Base-by-base conservation (phyloP, 1,140 invertebrate species). In the Dryas iulia region DNA sequence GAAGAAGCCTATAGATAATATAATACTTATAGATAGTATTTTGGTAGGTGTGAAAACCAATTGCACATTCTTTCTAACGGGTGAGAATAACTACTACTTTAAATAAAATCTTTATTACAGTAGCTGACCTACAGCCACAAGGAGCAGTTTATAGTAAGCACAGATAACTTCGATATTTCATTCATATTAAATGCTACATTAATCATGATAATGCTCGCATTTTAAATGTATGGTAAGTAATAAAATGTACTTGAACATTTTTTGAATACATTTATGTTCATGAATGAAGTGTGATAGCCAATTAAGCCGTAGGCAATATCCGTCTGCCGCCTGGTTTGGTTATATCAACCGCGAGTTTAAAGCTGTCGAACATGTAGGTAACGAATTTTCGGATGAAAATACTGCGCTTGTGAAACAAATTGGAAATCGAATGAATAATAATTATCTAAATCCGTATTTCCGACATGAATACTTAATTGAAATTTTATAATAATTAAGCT, bases 261-360 rank as follows among this genome's bases (percentile, higher is more conserved):
- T 39, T 11, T 39, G 33, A 39, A 39, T 14, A 39, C 11, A 12
- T 14, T 39, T 25, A 56, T 26, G 21, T 60, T 33, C 31, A 39
- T 26, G 24, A 60, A 47, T 24, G 59, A 28, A 25, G 18, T 60
- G 33, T 26, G 35, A 47, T 31, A 59, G 25, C 64, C 64, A 58
- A 66, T 59, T 57, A 58, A 35, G 31, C 54, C 25, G 18, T 53
- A 21, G 39, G 14, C 25, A 30, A 67, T 74, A 70, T 69, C 65
- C 64, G 64, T 57, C 59, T 58, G 57, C 14, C 69, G 59, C 59
- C 71, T 24, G 53, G 23, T 56, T 12, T 26, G 52, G 33, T 39
- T 47, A 47, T 21, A 47, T 47, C 14, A 18, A 47, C 39, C 6
- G 14, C 39, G 18, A 47, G 39, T 47, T 18, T 21, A 18, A 47